phyloP scores from a whole-genome alignment of 2,888 invertebrate species.

The Pilophorus perplexus region DNA sequence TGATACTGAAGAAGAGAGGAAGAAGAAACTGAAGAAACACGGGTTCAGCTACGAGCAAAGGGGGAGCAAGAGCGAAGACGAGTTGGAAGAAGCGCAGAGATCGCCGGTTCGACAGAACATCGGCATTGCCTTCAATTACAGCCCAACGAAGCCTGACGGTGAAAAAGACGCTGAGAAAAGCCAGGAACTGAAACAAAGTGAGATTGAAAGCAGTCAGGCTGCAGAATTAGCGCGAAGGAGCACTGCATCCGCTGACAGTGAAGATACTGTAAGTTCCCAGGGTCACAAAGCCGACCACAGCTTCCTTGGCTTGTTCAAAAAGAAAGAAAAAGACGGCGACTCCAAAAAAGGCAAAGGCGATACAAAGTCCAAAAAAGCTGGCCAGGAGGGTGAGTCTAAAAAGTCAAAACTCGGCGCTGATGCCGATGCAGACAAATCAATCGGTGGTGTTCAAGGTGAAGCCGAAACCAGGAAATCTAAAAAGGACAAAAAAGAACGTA shows the following conservation, averaged over 20 bases:
- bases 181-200: background rate
- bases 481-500: too few species aligned
- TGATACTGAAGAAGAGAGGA: conserved; percentile 44
- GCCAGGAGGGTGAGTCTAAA: too few species aligned
- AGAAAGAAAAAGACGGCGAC: conserved; percentile 25
- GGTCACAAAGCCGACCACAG: conserved; percentile 19
- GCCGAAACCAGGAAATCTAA: too few species aligned
- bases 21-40: conserved; percentile 46
- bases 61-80: conserved; percentile 13
- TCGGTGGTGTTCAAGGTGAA: too few species aligned
- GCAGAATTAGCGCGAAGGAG: background rate
- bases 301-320: conserved; percentile 27
- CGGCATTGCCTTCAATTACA: conserved; percentile 34
- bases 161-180: too few species aligned
- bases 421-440: too few species aligned
- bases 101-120: conserved; percentile 19
- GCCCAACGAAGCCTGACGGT: background rate
- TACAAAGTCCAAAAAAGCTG: too few species aligned
- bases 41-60: conserved; percentile 40
- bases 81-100: conserved; percentile 31
- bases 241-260: conserved; percentile 2
- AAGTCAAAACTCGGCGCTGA: too few species aligned
- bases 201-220: background rate
- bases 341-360: too few species aligned
- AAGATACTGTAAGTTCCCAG: background rate